These are phyloP conservation scores for Drosophila nr. medialis DNA, from an alignment of 2,888 invertebrate species.

Conservation along the genomic window DNA sequence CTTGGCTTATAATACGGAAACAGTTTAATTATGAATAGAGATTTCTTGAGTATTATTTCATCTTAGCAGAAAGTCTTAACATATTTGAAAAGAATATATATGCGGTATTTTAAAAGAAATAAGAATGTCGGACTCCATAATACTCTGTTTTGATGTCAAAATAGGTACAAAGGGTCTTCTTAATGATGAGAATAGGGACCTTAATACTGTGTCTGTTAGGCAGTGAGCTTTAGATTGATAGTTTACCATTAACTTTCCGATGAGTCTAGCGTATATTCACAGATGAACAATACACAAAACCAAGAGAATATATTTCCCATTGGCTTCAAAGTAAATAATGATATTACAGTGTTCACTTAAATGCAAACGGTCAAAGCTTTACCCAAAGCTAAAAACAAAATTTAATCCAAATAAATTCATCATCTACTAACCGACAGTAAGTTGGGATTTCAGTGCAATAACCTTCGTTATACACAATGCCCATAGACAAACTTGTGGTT, in stretches of 20 bases:
- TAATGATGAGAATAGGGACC: background rate
- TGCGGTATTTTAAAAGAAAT: background rate
- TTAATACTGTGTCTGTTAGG: background rate
- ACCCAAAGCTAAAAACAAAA: conserved; percentile 16
- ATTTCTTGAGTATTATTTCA: conserved; percentile 3
- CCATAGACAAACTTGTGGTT: conserved; percentile 30
- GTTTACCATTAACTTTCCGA: background rate
- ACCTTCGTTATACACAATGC: conserved; percentile 35
- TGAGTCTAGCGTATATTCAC: background rate
- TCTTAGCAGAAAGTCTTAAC: background rate
- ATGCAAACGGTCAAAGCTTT: background rate
- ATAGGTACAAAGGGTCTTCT: background rate
- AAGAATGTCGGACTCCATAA: background rate
- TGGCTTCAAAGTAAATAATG: background rate
- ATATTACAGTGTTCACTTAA: background rate
- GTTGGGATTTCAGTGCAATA: conserved; percentile 55
- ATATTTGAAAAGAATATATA: conserved; percentile 1
- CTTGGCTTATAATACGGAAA: conserved; percentile 8
- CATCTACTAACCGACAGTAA: conserved; percentile 14
- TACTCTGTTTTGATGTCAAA: background rate
- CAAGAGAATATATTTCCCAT: background rate
- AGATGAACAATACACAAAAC: no score
- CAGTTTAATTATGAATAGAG: conserved; percentile 9
- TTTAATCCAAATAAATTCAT: background rate
- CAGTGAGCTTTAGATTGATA: background rate